phyloP scores from a whole-genome alignment of 2,797 vertebrate species.

The Cyprinella venusta region DNA sequence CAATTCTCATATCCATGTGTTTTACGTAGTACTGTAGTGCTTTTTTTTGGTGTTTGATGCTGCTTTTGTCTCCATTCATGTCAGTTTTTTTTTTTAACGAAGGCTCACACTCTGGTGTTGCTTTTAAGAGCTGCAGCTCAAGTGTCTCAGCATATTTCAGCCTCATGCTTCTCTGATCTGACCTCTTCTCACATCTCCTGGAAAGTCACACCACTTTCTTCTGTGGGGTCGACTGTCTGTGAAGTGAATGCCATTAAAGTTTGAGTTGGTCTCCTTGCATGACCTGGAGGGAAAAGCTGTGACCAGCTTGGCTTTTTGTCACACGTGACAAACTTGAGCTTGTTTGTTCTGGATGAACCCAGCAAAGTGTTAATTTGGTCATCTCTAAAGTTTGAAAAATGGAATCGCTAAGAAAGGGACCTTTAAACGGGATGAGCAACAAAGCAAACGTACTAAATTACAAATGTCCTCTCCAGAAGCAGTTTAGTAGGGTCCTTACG shows the following conservation, averaged over 20 bases:
- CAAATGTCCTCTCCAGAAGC: neutral
- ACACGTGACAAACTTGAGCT: no score
- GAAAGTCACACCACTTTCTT: constrained; percentile 28
- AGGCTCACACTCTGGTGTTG: neutral
- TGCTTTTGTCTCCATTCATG: neutral
- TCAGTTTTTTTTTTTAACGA: neutral
- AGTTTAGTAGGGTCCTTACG: neutral
- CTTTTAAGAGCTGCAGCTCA: neutral
- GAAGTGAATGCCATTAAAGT: constrained; percentile 16
- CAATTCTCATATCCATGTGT: neutral
- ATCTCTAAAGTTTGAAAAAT: no score
- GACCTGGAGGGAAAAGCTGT: neutral
- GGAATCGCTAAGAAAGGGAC: no score
- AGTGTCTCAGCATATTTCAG: neutral
- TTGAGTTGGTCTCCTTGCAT: neutral
- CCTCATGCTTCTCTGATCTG: constrained; percentile 8
- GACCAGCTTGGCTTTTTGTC: neutral
- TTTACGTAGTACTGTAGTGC: neutral
- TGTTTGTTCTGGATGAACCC: no score
- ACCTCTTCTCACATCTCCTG: constrained; percentile 12
- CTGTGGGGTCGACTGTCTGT: constrained; percentile 18
- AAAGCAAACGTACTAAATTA: neutral
- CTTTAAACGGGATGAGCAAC: neutral
- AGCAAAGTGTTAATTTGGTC: no score
- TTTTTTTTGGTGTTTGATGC: neutral